phyloP scores from a whole-genome alignment of 64 coral and sea anemone genomes.

The Cladopsammia gracilis region DNA sequence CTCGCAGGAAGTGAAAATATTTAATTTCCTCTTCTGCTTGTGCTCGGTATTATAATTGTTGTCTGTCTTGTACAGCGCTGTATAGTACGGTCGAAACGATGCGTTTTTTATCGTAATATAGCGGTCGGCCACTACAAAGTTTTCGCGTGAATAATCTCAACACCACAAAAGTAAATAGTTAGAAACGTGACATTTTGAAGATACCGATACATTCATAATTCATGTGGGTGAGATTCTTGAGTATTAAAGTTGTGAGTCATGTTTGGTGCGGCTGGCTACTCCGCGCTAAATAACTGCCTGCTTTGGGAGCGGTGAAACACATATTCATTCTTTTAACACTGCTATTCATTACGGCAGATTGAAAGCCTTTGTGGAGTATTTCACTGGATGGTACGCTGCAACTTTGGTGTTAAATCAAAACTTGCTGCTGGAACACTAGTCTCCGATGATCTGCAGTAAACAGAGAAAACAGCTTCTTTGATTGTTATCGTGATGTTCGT shows the following conservation, averaged over 20 bases:
- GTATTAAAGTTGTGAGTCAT: constrained; percentile 24
- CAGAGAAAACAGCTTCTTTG: background rate
- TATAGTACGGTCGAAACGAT: background rate
- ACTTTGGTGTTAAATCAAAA: background rate
- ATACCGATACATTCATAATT: constrained; percentile 65
- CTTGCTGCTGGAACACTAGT: background rate
- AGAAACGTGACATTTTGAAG: constrained; percentile 33
- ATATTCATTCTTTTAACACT: background rate
- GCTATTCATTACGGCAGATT: constrained; percentile 20
- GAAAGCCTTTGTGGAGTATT: background rate
- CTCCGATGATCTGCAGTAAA: background rate
- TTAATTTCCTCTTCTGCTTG: constrained; percentile 3
- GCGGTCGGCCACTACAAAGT: background rate
- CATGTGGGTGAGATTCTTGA: background rate
- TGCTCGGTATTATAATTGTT: background rate
- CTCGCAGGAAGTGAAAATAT: constrained; percentile 42
- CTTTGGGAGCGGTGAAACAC: background rate
- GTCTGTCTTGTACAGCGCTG: background rate
- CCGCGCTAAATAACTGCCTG: background rate
- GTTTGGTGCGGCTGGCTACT: background rate
- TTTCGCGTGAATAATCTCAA: background rate
- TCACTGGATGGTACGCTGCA: constrained; percentile 1
- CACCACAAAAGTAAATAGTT: constrained; percentile 20
- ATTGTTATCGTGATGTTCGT: background rate
- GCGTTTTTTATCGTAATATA: background rate